Base-by-base conservation (phyloP, 2,113 vertebrate species). In the Toxotes jaculatrix region DNA sequence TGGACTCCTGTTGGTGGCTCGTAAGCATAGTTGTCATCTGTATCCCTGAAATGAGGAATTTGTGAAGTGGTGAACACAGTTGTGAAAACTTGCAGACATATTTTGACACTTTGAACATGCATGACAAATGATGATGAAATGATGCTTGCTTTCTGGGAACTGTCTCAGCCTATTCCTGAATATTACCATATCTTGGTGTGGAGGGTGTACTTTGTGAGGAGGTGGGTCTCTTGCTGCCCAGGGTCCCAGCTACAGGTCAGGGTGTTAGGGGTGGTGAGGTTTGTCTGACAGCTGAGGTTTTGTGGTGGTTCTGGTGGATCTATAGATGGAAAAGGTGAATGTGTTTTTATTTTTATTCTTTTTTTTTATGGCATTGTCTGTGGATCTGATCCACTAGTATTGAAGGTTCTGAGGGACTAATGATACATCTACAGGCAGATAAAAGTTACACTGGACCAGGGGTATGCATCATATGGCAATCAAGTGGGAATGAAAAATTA, bases 231-330 rank as follows among this genome's bases (percentile, higher is more conserved):
- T 0, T 92, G 3, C 0, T 67, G 77, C 3, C 95, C 96, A 1
- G 90, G 93, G 55, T 96, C 88, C 98, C 98, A 99, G 2, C 45
- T 92, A 88, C 98, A 99, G 5, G 70, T 92, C 86, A 99, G 40
- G 16, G 80, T 95, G 66, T 38, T 79, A 0, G 92, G 87, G 16
- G 60, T 66, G 0, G 90, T 87, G 51, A 97, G 89, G 90, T 95
- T 96, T 86, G 97, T 95, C 77, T 92, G 0, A 34, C 98, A 99
- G 89, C 92, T 96, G 67, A 98, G 91, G 89, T 97, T 97, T 64
- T 87, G 84, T 11, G 97, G 97, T 19, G 79, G 51, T 0, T 93
- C 27, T 1, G 98, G 97, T 0, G 93, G 95, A 87, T 96, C 98
- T 99, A 79, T 34, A 51, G 61, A 64, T 43, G 59, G 43, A 82